Conservation (phyloP, 64 coral and sea anemone genomes). For the Astreopora myriophthalma region DNA sequence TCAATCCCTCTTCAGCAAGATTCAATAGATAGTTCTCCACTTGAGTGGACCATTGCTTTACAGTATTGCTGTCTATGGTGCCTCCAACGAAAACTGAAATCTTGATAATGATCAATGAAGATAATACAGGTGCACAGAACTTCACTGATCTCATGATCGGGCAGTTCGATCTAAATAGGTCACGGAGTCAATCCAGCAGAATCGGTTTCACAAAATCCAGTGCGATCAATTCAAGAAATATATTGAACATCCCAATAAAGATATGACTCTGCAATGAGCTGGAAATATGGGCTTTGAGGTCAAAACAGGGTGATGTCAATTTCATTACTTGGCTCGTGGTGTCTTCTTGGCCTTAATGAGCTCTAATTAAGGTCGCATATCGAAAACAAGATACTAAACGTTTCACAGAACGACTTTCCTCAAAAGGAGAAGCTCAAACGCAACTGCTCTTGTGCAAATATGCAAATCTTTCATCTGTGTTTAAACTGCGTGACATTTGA, state of each 20-base stretch:
- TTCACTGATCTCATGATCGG: background rate
- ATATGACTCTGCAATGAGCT: background rate
- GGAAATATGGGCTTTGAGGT: background rate
- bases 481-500: constrained; percentile 2
- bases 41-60: constrained; percentile 79
- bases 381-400: background rate
- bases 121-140: background rate
- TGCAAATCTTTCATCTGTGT: background rate
- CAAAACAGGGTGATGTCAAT: background rate
- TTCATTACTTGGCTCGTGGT: too few relatives aligned
- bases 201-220: background rate
- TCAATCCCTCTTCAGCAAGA: constrained; percentile 92
- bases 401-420: background rate
- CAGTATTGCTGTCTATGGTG: constrained; percentile 44
- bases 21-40: constrained; percentile 87
- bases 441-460: background rate
- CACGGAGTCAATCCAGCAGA: background rate
- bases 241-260: background rate
- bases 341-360: too few relatives aligned
- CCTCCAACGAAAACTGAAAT: background rate
- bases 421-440: background rate
- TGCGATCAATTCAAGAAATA: background rate
- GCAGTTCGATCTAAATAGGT: background rate
- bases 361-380: too few relatives aligned
- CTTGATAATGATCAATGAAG: background rate